phyloP scores from a whole-genome alignment of 2,113 vertebrate genomes.

The Microtus pennsylvanicus region DNA sequence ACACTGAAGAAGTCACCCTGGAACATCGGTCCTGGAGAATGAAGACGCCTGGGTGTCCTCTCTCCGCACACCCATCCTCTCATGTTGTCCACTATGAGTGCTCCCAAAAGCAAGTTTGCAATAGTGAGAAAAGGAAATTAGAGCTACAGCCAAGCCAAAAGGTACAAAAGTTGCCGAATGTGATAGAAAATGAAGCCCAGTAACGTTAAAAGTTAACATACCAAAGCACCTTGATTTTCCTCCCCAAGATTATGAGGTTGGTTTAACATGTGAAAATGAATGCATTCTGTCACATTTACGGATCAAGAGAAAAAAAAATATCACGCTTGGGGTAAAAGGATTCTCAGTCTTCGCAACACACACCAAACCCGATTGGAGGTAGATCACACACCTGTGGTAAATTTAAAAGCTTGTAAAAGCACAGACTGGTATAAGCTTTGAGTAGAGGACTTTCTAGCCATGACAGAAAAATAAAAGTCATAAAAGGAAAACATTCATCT shows the following conservation, averaged over 20 bases:
- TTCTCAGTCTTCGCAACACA: not conserved
- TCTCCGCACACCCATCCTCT: not conserved
- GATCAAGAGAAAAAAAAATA: not conserved
- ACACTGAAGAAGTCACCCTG: not conserved
- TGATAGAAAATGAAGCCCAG: not conserved
- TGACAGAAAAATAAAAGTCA: not conserved
- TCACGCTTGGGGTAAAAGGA: not conserved
- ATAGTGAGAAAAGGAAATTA: not conserved
- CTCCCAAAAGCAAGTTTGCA: too few relatives aligned
- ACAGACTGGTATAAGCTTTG: not conserved
- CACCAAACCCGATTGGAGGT: not conserved
- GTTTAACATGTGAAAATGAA: slow-evolving; percentile 17
- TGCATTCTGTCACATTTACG: not conserved
- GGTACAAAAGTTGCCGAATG: not conserved
- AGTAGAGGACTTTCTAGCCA: not conserved
- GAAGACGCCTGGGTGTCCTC: not conserved
- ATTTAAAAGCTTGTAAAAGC: not conserved
- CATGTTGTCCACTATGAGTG: too few relatives aligned
- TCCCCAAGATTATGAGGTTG: not conserved
- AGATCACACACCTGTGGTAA: not conserved
- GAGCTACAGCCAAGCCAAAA: not conserved
- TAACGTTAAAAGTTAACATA: not conserved
- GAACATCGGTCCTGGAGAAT: not conserved
- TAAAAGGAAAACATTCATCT: not conserved
- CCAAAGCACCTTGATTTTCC: not conserved